Conservation (phyloP, 2,888 invertebrate species). For the Lomographa bimaculata region DNA sequence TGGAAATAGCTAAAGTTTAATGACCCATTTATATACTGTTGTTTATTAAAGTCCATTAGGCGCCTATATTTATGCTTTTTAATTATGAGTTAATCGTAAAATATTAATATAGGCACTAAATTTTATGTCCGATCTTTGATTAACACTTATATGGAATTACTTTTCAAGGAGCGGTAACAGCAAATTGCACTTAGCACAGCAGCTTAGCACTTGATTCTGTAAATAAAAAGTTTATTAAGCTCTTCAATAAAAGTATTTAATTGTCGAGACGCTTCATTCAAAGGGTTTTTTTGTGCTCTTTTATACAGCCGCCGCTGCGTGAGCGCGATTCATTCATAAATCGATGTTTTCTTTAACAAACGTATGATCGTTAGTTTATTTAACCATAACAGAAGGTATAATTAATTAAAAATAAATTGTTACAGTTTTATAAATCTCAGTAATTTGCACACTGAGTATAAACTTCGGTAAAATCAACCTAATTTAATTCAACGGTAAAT, state of each 20-base stretch:
- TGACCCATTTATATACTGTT: constrained; percentile 9
- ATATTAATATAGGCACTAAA: constrained; percentile 10
- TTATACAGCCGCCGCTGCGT: too few relatives aligned
- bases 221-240: neutral
- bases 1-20: constrained; percentile 12
- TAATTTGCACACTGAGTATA: too few relatives aligned
- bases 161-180: constrained; percentile 7
- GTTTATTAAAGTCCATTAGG: constrained; percentile 14
- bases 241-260: neutral
- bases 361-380: too few relatives aligned
- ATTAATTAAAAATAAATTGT: too few relatives aligned
- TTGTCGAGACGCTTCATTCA: neutral
- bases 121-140: constrained; percentile 9
- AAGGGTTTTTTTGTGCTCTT: too few relatives aligned
- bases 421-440: too few relatives aligned
- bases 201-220: constrained; percentile 3
- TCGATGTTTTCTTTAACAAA: too few relatives aligned
- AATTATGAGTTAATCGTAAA: constrained; percentile 9
- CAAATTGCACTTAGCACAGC: constrained; percentile 4
- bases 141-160: constrained; percentile 5
- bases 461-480: too few relatives aligned
- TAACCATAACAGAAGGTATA: too few relatives aligned
- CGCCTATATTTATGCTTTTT: constrained; percentile 16
- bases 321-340: too few relatives aligned
- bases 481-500: too few relatives aligned